Evolutionary conservation across 2,888 invertebrate species (phyloP).

Genomic region (Drosophila tripunctata): DNA sequence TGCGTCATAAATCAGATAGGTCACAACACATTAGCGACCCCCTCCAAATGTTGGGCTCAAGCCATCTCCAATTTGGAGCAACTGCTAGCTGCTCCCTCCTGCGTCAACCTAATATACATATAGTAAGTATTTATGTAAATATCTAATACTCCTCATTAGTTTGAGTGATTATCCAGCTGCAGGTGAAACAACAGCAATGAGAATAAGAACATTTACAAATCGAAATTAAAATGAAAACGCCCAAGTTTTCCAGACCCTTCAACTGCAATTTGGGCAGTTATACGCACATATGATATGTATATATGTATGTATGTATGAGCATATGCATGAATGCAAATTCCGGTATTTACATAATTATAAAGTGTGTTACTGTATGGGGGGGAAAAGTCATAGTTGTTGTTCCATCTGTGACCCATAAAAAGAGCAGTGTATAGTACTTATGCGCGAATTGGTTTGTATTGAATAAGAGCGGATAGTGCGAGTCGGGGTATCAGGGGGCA

Average conservation of each 20-base stretch:
- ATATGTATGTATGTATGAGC: background rate
- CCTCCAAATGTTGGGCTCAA: background rate
- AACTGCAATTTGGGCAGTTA: slow-evolving; percentile 21
- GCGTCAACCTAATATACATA: too few species aligned
- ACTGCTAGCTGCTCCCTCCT: too few species aligned
- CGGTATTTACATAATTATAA: slow-evolving; percentile 44
- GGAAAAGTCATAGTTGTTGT: background rate
- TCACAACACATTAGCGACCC: slow-evolving; percentile 55
- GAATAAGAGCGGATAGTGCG: background rate
- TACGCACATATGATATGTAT: background rate
- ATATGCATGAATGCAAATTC: slow-evolving; percentile 13
- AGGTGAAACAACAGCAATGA: slow-evolving; percentile 1
- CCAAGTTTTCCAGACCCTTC: slow-evolving; percentile 15
- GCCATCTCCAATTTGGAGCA: too few species aligned
- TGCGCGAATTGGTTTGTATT: background rate
- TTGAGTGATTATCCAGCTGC: background rate
- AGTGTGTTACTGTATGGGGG: background rate
- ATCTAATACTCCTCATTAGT: background rate
- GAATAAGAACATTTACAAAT: background rate
- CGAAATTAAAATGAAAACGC: slow-evolving; percentile 16
- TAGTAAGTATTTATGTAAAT: background rate
- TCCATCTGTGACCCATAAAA: slow-evolving; percentile 1
- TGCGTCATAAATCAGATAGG: slow-evolving; percentile 66
- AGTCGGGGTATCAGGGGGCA: background rate
- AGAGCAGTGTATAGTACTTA: background rate